Evolutionary conservation across 2,888 invertebrate genomes (phyloP), one percentile per base, ranked within the genome.

Genomic region (Ctena decussata): DNA sequence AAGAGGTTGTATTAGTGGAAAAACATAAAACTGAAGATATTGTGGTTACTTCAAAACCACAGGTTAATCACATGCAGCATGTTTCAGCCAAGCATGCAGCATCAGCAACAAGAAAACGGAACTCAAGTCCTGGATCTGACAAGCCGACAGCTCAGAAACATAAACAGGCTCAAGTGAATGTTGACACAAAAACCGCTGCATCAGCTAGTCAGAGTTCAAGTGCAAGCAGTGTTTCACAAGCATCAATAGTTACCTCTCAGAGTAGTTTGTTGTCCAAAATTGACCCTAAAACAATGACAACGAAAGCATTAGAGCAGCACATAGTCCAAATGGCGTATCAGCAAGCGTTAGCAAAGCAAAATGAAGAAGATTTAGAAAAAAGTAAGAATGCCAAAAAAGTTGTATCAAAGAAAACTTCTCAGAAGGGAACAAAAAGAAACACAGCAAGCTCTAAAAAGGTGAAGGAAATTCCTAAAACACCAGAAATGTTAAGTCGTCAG

Each of bases 401-500:
- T 65, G 65, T 32, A 32, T 65, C 65, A 65, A 65, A 65, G 65
- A 65, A 65, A 35, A 65, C 32, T 35, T 65, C 65, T 30, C 35
- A 32, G 15, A 65, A 65, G 21, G 65, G 65, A 21, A 11, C 30
- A 21, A 65, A 65, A 18, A 32, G 65, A 24, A 65, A 65, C 18
- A 27, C 57, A 57, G 11, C 35, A 65, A 35, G 65, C 15, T 18
- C 35, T 65, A 65, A 65, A 35, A 65, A 65, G 35, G 35, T 24
- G 21, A 65, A 65, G 35, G 65, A 32, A 1, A 21, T 30, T 1
- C 1, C 24, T 18, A 65, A 65, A 35, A 65, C 35, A 1, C 65
- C 65, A 65, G 65, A 65, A 65, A 65, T 65, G 65, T 65, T 65
- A 65, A 21, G 65, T 35, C 32, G 65, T 12, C 65, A 65, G 65